Evolutionary conservation across 2,888 invertebrate species (phyloP), one percentile per base, ranked within the genome.

Genomic region (Melieria crassipennis): DNA sequence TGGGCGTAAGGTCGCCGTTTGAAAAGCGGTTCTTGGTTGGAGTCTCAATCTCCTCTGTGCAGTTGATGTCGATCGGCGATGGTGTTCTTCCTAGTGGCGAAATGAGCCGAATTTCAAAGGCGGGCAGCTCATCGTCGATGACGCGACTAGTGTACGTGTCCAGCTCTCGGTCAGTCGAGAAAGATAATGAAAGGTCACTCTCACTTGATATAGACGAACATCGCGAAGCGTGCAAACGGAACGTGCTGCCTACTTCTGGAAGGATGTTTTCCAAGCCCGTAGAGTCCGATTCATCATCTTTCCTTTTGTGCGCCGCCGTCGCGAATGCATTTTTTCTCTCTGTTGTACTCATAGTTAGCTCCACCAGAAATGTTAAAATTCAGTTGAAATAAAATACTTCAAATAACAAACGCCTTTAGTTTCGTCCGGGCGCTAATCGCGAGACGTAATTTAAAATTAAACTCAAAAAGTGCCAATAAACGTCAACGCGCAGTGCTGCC

Each of bases 71-170:
- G 48, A 86, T 86, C 3, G 86, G 86, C 4, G 86, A 86, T 3
- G 86, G 85, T 0, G 83, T 81, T 48, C 86, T 77, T 10, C 85
- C 84, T 11, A 83, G 77, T 3, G 86, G 86, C 6, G 86, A 86
- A 63, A 79, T 80, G 13, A 82, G 78, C 4, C 85, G 80, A 66
- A 86, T 85, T 65, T 85, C 85, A 48, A 86, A 86, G 1, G 81
- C 81, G 2, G 86, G 86, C 66, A 86, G 66, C 75, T 85, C 86
- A 76, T 86, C 86, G 66, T 82, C 81, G 56, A 75, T 61, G n/a
- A 74, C 73, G 16, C 42, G n/a, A 30, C 64, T 65, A 1, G 68
- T 57, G 30, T 74, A 75, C 43, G 74, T 69, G 11, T 74, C 80
- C 7, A 82, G 61, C 61, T 85, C 85, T 10, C 77, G 80, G 13